Base-by-base conservation (phyloP, 2,888 invertebrate species). In the Tetheella fluctuosa region DNA sequence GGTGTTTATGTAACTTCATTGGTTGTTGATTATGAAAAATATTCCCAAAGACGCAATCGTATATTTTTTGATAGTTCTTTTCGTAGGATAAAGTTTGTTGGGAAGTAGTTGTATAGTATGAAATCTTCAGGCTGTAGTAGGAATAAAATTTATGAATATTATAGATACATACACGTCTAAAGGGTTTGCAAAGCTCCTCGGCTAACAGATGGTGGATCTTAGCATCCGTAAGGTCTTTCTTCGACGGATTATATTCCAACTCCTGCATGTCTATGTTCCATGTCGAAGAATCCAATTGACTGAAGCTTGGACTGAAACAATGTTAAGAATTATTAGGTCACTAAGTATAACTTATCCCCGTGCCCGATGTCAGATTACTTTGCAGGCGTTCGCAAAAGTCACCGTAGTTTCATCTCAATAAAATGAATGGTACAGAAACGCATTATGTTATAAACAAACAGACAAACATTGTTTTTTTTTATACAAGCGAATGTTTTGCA, bases 241-340 rank as follows among this genome's bases (percentile, higher is more conserved):
- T 96, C 61, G 97, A 97, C 58, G 98, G 98, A 93, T 97, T 97
- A 83, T 98, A 98, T 82, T 98, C 98, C 80, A 98, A 89, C 81
- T 98, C 98, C 85, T 97, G 98, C 95, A 98, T 96, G 82, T 98
- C 98, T 78, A 98, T 95, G 85, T 98, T 98, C 95, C 97, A 97
- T 0, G 96, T 96, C 67, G 97, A 97, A 1, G 96, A 94, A 85
- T 97, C 97, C 84, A 97, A 91, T 89, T 97, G 97, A 80, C 96
- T 97, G 84, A 97, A 96, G 88, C 97, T 97, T 65, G 96, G 96
- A 86, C 97, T 97, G 89, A 60, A 93, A 91, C 54, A 54, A 53
- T 58, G n/a, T 2, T n/a, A n/a, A 6, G n/a, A 39, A 1, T 39
- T 13, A 34, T 34, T 34, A 34, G 34, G 1, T 13, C 34, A 25